These are phyloP conservation scores for Acanthornis magna DNA, from an alignment of 2,797 vertebrate species.

Conservation along the genomic window DNA sequence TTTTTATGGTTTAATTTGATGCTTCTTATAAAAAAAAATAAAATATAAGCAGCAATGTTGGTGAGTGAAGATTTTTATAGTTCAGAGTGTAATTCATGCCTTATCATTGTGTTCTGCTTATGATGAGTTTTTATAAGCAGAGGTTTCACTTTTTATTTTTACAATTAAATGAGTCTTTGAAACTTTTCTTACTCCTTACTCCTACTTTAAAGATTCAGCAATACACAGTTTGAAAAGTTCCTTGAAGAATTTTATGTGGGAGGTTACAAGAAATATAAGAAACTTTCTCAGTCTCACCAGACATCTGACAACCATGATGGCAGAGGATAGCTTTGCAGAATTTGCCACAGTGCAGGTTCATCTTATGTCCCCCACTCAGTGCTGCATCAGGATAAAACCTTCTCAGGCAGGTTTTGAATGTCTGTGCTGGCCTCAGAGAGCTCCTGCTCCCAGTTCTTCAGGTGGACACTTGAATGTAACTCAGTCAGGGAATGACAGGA, in stretches of 20 bases:
- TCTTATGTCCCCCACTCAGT: accelerated
- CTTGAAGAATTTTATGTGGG: not conserved
- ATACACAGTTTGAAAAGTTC: not conserved
- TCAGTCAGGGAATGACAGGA: not conserved
- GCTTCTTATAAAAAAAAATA: not conserved
- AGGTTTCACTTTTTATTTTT: not conserved
- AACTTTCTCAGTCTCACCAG: not conserved
- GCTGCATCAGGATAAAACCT: not conserved
- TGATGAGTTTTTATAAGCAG: not conserved
- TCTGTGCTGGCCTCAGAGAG: not conserved
- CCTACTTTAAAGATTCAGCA: not conserved
- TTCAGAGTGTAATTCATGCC: not conserved
- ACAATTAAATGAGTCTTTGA: not conserved
- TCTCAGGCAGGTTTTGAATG: not conserved
- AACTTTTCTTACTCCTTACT: not conserved
- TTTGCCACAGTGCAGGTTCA: accelerated
- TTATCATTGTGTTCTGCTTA: not conserved
- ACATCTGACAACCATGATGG: not conserved
- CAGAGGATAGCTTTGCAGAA: not conserved
- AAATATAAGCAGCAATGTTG: not conserved
- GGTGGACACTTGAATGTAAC: not conserved
- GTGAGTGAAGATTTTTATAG: not conserved
- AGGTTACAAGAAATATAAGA: not conserved
- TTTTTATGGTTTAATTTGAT: not conserved
- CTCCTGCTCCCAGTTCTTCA: not conserved